A percentile compares a stretch with the other conserved stretches of the same genome.
These are phyloP conservation scores for Tenualosa thibaudeaui DNA, from an alignment of 2,797 vertebrate genomes.

Conservation along the genomic window DNA sequence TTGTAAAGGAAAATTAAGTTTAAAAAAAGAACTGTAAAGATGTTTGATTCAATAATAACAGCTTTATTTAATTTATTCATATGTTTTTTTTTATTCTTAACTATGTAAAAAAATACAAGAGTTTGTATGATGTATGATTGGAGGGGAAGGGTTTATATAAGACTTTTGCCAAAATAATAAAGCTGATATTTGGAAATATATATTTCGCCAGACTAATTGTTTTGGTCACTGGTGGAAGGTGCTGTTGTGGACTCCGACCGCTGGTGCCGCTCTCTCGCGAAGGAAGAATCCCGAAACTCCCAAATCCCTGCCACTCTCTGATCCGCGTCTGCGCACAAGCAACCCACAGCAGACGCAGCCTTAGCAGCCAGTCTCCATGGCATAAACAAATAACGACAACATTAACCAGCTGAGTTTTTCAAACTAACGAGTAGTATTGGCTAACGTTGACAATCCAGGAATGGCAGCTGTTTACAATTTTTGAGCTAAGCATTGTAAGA, in stretches of 20 bases:
- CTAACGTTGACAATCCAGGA: not conserved
- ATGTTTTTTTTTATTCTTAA: slow-evolving; percentile 71
- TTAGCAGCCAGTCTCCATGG: slow-evolving; percentile 51
- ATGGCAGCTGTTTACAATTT: not conserved
- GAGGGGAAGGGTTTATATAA: slow-evolving; percentile 72
- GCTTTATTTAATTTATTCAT: slow-evolving; percentile 71
- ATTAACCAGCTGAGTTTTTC: slow-evolving; percentile 15
- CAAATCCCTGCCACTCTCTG: no score
- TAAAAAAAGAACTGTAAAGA: slow-evolving; percentile 23
- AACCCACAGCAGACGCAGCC: slow-evolving; percentile 40
- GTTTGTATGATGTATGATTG: slow-evolving; percentile 70
- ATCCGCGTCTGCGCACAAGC: not conserved
- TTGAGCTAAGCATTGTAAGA: not conserved
- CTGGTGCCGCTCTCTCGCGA: not conserved
- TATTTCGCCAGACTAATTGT: not conserved
- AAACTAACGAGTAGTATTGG: not conserved
- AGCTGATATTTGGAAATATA: slow-evolving; percentile 60
- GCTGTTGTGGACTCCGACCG: not conserved
- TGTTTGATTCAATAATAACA: slow-evolving; percentile 11
- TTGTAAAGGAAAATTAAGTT: slow-evolving; percentile 19
- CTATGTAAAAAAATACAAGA: slow-evolving; percentile 57
- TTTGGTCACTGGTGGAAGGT: not conserved
- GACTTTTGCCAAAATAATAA: slow-evolving; percentile 66
- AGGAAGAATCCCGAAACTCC: no score
- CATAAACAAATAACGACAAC: slow-evolving; percentile 44